Conservation (phyloP, 92 coral and sea anemone genomes). For the Ricordea florida region DNA sequence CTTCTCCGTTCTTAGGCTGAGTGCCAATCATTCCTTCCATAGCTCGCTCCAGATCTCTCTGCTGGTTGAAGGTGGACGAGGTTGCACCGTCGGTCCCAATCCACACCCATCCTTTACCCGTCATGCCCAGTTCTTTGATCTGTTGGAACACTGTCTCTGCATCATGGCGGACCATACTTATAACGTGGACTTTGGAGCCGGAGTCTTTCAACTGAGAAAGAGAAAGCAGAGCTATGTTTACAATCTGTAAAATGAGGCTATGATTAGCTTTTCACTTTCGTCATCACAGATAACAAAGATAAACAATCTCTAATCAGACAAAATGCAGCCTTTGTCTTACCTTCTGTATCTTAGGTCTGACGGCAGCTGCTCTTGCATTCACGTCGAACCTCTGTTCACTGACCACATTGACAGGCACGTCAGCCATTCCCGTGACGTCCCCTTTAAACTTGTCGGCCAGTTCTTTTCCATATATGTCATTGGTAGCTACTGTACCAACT, state of each 20-base stretch:
- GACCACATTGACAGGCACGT: slow-evolving; percentile 87
- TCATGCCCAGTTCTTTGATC: slow-evolving; percentile 97
- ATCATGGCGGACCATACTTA: slow-evolving; percentile 95
- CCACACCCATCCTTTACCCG: slow-evolving; percentile 98
- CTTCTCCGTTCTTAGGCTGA: slow-evolving; percentile 97
- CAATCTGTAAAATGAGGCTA: not conserved
- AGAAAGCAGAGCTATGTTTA: not conserved
- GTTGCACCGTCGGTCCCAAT: slow-evolving; percentile 95
- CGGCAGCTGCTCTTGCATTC: slow-evolving; percentile 90
- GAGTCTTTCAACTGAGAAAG: slow-evolving; percentile 73
- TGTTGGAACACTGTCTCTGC: slow-evolving; percentile 99
- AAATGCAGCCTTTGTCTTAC: slow-evolving; percentile 21
- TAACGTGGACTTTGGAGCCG: slow-evolving; percentile 89
- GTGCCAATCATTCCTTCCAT: slow-evolving; percentile 99
- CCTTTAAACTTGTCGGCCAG: slow-evolving; percentile 83
- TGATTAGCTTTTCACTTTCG: not conserved
- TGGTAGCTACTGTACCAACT: slow-evolving; percentile 89
- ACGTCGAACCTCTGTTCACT: slow-evolving; percentile 84
- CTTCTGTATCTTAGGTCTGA: slow-evolving; percentile 91
- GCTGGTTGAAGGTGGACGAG: slow-evolving; percentile 85
- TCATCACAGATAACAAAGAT: not conserved
- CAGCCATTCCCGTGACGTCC: slow-evolving; percentile 75
- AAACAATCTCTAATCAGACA: not conserved
- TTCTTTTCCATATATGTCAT: slow-evolving; percentile 90
- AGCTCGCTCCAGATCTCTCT: slow-evolving; percentile 80